These are phyloP conservation scores for Parus major DNA, from an alignment of 2,113 vertebrate genomes.

Conservation along the genomic window DNA sequence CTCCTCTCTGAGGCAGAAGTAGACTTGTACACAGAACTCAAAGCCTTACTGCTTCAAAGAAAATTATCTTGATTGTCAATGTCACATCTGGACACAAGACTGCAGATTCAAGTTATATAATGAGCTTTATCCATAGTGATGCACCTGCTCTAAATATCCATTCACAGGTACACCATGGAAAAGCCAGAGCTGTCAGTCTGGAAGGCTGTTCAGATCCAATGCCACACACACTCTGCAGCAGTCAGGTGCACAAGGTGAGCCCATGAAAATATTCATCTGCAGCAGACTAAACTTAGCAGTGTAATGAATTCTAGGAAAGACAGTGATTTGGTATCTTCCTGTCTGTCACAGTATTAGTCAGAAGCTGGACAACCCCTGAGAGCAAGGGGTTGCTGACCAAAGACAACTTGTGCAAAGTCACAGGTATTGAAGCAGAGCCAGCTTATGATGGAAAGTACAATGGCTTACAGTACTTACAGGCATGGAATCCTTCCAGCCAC, in stretches of 20 bases:
- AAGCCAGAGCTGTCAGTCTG: neutral
- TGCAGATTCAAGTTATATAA: neutral
- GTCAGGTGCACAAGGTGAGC: neutral
- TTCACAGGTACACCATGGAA: neutral
- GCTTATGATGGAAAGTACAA: neutral
- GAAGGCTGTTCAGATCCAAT: neutral
- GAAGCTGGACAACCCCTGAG: neutral
- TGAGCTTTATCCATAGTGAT: neutral
- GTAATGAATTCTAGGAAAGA: neutral
- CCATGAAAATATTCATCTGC: neutral
- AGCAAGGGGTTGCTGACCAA: neutral
- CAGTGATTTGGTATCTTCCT: neutral
- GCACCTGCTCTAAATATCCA: neutral
- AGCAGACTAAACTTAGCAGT: neutral
- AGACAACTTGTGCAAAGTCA: neutral
- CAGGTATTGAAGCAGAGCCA: neutral
- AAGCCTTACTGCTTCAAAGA: neutral
- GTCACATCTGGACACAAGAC: neutral
- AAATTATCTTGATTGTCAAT: neutral
- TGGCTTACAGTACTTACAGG: neutral
- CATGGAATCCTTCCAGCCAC: neutral
- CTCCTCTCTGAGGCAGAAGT: neutral
- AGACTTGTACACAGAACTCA: neutral
- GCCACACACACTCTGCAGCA: neutral
- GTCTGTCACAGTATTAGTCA: neutral